Conservation (phyloP, 2,888 invertebrate genomes). For the Tetanocera ferruginea region DNA sequence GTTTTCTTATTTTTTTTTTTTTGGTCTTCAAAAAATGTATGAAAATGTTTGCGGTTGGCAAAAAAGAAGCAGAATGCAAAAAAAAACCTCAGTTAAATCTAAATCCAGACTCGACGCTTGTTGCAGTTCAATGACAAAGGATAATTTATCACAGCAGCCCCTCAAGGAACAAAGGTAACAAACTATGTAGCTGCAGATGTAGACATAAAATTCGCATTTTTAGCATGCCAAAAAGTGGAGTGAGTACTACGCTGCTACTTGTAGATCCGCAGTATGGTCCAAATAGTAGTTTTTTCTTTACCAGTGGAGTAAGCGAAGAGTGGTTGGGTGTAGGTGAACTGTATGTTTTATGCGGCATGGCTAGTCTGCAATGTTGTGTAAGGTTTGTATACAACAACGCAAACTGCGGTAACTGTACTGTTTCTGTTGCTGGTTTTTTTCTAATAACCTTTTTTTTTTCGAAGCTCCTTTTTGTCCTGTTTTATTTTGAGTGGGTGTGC, state of each 20-base stretch:
- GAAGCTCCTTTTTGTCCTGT: too few relatives aligned
- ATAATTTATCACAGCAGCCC: constrained; percentile 33
- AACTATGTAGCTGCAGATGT: neutral
- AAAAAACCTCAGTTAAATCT: constrained; percentile 13
- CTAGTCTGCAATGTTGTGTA: too few relatives aligned
- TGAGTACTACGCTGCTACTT: neutral
- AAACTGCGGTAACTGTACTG: too few relatives aligned
- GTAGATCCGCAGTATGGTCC: neutral
- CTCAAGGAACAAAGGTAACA: neutral
- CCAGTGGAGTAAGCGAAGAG: neutral
- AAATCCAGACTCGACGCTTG: constrained; percentile 27
- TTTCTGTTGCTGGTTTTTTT: too few relatives aligned
- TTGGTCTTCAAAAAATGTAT: neutral
- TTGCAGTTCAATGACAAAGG: constrained; percentile 25
- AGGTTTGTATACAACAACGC: too few relatives aligned
- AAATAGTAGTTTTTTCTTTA: neutral
- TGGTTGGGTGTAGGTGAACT: neutral
- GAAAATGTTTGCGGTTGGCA: neutral
- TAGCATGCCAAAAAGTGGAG: neutral
- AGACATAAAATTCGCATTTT: constrained; percentile 1
- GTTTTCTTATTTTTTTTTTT: neutral
- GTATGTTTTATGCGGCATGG: neutral
- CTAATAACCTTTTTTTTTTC: too few relatives aligned
- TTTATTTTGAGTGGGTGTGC: too few relatives aligned
- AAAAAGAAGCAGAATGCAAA: neutral